phyloP scores from a whole-genome alignment of 2,888 invertebrate genomes.

The Troides oblongomaculatus region DNA sequence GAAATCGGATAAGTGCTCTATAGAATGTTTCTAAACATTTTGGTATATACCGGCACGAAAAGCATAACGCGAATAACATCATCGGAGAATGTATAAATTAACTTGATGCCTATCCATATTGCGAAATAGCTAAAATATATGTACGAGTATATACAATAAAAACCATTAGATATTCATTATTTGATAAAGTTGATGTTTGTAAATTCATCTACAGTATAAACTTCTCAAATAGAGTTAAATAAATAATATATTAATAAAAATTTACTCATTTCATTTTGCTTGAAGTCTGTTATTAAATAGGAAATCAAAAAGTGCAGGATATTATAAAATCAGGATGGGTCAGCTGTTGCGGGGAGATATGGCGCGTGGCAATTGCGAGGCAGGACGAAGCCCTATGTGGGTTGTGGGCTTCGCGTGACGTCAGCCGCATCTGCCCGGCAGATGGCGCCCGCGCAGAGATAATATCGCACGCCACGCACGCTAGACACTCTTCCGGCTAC shows the following conservation, averaged over 20 bases:
- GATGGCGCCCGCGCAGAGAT: constrained; percentile 69
- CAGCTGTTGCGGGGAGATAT: constrained; percentile 59
- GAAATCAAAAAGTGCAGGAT: constrained; percentile 46
- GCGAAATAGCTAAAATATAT: no score
- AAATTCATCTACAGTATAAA: no score
- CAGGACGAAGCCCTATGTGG: constrained; percentile 59
- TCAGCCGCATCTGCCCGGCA: constrained; percentile 76
- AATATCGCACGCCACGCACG: constrained; percentile 66
- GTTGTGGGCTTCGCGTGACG: constrained; percentile 74
- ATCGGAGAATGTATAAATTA: no score
- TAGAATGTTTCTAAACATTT: not conserved
- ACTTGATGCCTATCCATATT: no score
- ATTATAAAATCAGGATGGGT: constrained; percentile 69
- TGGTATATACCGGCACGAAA: no score
- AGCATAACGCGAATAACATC: no score
- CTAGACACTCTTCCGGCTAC: constrained; percentile 43
- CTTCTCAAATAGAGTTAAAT: no score
- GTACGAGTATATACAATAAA: no score
- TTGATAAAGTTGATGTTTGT: no score
- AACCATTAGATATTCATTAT: no score
- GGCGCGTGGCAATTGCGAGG: constrained; percentile 45
- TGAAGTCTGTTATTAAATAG: constrained; percentile 29
- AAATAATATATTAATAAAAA: not conserved
- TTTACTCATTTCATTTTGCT: not conserved
- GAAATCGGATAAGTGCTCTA: not conserved